Evolutionary conservation across 2,888 invertebrate species (phyloP).

Genomic region (Metallyticus violacea): DNA sequence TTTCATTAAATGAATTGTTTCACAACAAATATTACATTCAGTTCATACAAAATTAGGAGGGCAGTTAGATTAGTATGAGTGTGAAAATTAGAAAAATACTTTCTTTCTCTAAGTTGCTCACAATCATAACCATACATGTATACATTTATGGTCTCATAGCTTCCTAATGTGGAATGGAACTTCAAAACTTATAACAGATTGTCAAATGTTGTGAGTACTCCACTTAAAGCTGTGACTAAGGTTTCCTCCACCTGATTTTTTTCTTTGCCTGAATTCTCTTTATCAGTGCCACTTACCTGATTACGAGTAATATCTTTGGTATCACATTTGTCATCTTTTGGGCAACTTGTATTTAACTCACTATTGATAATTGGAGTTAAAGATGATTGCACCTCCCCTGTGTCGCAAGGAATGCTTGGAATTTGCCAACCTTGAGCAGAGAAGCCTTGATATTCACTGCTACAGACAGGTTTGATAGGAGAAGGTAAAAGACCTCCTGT

Average conservation of each 20-base stretch:
- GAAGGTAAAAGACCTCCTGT: slow-evolving; percentile 55
- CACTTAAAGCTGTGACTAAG: slow-evolving; percentile 26
- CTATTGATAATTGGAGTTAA: no score
- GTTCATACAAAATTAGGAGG: no score
- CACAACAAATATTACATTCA: no score
- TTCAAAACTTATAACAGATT: slow-evolving; percentile 21
- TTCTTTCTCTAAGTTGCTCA: neutral
- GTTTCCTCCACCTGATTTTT: slow-evolving; percentile 20
- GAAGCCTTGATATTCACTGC: slow-evolving; percentile 46
- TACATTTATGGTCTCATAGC: no score
- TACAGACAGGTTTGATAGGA: slow-evolving; percentile 53
- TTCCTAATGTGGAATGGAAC: no score
- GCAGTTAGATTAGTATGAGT: no score
- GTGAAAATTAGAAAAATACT: neutral
- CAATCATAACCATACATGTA: no score
- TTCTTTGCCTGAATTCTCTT: neutral
- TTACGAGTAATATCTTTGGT: neutral
- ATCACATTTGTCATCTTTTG: neutral
- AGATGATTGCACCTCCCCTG: slow-evolving; percentile 35
- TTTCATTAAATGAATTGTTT: no score
- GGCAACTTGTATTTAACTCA: neutral
- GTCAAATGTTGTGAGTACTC: slow-evolving; percentile 31
- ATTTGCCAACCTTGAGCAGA: slow-evolving; percentile 42
- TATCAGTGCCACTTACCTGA: neutral
- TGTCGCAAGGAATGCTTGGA: slow-evolving; percentile 42